Conservation (phyloP, 2,113 vertebrate species). For the Mandrillus leucophaeus region DNA sequence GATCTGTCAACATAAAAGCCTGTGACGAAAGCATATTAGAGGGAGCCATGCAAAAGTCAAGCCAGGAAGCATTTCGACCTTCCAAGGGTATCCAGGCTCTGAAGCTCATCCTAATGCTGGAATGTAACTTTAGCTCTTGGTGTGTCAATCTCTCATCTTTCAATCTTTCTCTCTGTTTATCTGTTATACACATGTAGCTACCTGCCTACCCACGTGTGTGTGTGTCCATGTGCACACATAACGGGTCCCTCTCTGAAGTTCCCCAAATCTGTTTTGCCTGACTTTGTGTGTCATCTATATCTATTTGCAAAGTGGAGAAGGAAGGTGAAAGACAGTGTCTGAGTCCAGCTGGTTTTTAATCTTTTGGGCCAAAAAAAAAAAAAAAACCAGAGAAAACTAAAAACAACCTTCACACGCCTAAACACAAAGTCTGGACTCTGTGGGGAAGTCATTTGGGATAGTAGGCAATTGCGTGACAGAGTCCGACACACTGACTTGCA, state of each 20-base stretch:
- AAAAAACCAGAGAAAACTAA: not conserved
- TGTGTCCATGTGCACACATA: rapidly evolving
- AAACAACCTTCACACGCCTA: not conserved
- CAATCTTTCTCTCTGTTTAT: not conserved
- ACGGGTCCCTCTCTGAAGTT: not conserved
- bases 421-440: slow-evolving; percentile 6
- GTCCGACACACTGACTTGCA: rapidly evolving
- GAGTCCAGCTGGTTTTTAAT: not conserved
- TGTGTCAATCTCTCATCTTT: not conserved
- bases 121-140: rapidly evolving
- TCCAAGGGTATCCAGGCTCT: not conserved
- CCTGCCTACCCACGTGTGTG: not conserved
- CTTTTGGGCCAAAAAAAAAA: not conserved
- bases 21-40: not conserved
- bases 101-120: not conserved
- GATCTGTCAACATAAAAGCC: not conserved
- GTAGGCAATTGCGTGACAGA: not conserved
- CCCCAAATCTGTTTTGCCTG: not conserved
- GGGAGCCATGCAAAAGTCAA: not conserved
- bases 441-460: not conserved
- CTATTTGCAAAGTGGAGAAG: not conserved
- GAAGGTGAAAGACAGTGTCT: slow-evolving; percentile 4
- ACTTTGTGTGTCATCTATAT: not conserved
- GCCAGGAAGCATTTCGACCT: not conserved
- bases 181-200: not conserved